Percentiles rank a stretch among this genome's conserved stretches.
Conservation (phyloP, 2,797 vertebrate genomes). For the Sebastes aleutianus region DNA sequence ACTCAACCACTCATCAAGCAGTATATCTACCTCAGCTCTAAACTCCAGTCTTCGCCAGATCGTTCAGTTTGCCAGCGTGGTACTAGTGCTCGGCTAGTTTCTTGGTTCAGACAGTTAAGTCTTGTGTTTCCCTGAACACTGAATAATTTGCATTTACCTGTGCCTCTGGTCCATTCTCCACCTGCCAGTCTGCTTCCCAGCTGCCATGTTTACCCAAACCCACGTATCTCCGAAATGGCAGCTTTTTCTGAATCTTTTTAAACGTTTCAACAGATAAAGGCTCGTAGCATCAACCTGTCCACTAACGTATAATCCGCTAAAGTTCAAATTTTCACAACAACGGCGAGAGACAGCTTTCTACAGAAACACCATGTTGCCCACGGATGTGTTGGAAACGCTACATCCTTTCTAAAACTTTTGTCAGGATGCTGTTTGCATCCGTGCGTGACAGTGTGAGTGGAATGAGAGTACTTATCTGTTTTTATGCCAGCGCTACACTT, state of each 20-base stretch:
- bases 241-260: background rate
- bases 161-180: too few relatives aligned
- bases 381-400: slow-evolving; percentile 7
- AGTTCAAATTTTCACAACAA: background rate
- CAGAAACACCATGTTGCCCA: background rate
- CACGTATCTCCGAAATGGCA: background rate
- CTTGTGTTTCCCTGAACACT: background rate
- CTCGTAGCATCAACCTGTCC: background rate
- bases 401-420: background rate
- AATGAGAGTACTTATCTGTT: slow-evolving; percentile 51
- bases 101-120: background rate
- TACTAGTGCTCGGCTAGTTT: background rate
- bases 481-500: slow-evolving; percentile 40
- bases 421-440: background rate
- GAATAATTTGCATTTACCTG: too few relatives aligned
- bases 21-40: background rate
- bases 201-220: too few relatives aligned
- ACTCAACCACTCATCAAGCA: background rate
- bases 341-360: background rate
- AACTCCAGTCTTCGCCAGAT: background rate
- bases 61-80: background rate
- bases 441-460: slow-evolving; percentile 29
- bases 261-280: background rate
- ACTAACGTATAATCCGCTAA: background rate
- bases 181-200: too few relatives aligned